phyloP scores from a whole-genome alignment of 2,888 invertebrate genomes.

The Morpho helenor region DNA sequence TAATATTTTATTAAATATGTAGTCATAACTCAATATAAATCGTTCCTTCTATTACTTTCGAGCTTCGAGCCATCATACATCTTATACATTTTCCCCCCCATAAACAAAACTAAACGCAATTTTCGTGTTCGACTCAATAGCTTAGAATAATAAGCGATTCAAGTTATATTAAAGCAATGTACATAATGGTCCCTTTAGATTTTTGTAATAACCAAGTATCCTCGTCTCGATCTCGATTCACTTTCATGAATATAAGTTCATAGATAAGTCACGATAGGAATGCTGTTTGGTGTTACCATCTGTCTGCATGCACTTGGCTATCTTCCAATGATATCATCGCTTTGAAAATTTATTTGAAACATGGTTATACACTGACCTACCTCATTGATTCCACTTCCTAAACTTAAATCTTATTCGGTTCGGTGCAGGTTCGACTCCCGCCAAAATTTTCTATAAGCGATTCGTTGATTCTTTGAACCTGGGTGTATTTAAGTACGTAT shows the following conservation, averaged over 20 bases:
- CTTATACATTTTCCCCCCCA: slow-evolving; percentile 52
- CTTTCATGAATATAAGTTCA: slow-evolving; percentile 3
- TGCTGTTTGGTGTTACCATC: slow-evolving; percentile 18
- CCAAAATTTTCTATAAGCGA: no score
- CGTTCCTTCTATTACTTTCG: slow-evolving; percentile 1
- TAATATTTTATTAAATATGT: no score
- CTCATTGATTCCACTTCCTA: slow-evolving; percentile 17
- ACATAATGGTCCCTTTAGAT: slow-evolving; percentile 44
- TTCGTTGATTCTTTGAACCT: no score
- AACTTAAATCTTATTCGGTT: no score
- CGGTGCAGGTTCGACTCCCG: no score
- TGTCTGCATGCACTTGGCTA: slow-evolving; percentile 21
- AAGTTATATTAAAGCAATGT: slow-evolving; percentile 72
- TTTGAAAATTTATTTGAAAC: slow-evolving; percentile 26
- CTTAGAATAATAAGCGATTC: slow-evolving; percentile 76
- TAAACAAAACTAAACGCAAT: slow-evolving; percentile 75
- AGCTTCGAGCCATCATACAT: slow-evolving; percentile 3
- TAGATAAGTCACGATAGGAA: slow-evolving; percentile 3
- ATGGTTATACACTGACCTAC: slow-evolving; percentile 26
- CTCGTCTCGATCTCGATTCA: slow-evolving; percentile 12
- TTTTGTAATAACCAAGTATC: slow-evolving; percentile 36
- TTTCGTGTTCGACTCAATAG: slow-evolving; percentile 76
- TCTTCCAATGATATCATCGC: slow-evolving; percentile 29
- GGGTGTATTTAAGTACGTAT: no score
- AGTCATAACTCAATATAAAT: no score